Percentiles rank a stretch among this genome's conserved stretches.
phyloP scores from a whole-genome alignment of 1,140 invertebrate species.

The Belonocnema kinseyi region DNA sequence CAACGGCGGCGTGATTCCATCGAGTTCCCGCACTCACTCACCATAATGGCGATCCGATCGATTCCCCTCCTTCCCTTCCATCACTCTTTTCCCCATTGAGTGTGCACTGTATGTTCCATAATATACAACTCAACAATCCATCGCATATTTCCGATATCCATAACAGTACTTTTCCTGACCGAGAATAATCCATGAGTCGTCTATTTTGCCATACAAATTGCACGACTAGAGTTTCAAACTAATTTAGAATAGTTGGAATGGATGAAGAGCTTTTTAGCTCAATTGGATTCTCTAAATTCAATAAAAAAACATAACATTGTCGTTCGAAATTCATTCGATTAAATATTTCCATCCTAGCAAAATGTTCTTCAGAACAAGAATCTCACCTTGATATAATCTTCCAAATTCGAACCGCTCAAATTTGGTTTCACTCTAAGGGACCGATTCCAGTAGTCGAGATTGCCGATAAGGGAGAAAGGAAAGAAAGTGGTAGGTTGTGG shows the following conservation, averaged over 20 bases:
- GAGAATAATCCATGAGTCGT: neutral
- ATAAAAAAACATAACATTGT: too few species aligned
- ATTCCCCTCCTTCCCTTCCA: conserved; percentile 53
- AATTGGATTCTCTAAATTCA: too few species aligned
- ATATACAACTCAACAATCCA: conserved; percentile 60
- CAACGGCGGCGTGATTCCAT: conserved; percentile 72
- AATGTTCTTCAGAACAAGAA: neutral
- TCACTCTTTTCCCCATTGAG: conserved; percentile 31
- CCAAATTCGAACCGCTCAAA: neutral
- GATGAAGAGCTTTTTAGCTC: too few species aligned
- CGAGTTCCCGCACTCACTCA: conserved; percentile 67
- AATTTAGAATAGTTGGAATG: too few species aligned
- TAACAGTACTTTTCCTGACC: conserved; percentile 29
- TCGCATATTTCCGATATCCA: conserved; percentile 32
- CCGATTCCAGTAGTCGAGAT: conserved; percentile 38
- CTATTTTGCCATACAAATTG: conserved; percentile 42
- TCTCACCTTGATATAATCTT: conserved; percentile 13
- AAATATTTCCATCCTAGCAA: neutral
- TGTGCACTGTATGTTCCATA: conserved; percentile 38
- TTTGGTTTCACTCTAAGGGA: neutral
- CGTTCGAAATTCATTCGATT: too few species aligned
- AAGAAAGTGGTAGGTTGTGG: conserved; percentile 37
- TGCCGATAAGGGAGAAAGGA: conserved; percentile 48
- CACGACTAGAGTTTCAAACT: conserved; percentile 26
- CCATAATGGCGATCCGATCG: conserved; percentile 73